Evolutionary conservation across 2,113 vertebrate species (phyloP).

Genomic region (Oncorhynchus tshawytscha): DNA sequence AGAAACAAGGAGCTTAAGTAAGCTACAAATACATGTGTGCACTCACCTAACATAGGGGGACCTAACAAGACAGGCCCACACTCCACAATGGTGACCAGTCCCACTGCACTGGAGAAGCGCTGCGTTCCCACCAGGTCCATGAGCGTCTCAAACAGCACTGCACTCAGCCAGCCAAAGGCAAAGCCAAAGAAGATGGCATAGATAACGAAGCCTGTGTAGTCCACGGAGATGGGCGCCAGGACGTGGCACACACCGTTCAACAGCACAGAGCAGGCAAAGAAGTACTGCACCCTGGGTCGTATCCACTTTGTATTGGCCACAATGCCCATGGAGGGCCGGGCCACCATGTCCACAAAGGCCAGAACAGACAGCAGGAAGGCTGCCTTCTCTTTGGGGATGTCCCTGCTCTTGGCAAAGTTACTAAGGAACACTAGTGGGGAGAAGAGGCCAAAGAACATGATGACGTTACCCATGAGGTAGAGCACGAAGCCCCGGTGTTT

Average conservation of each 20-base stretch:
- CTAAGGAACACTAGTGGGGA: constrained; percentile 93
- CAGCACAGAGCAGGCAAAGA: constrained; percentile 85
- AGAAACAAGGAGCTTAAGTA: no score
- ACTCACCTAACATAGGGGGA: constrained; percentile 89
- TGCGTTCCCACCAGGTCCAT: constrained; percentile 94
- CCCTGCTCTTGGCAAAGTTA: constrained; percentile 90
- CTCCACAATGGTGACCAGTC: constrained; percentile 94
- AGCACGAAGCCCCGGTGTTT: constrained; percentile 92
- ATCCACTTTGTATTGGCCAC: constrained; percentile 93
- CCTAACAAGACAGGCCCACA: constrained; percentile 92
- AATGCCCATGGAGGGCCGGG: constrained; percentile 92
- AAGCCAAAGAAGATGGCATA: constrained; percentile 93
- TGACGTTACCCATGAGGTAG: constrained; percentile 86
- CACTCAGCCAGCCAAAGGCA: constrained; percentile 95
- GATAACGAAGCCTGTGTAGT: constrained; percentile 84
- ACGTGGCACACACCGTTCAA: constrained; percentile 91
- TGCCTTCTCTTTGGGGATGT: constrained; percentile 85
- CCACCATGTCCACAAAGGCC: constrained; percentile 96
- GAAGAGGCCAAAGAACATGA: constrained; percentile 97
- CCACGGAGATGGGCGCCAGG: constrained; percentile 78
- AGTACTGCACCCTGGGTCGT: constrained; percentile 89
- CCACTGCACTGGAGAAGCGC: constrained; percentile 94
- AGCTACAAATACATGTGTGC: not conserved
- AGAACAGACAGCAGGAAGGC: constrained; percentile 93
- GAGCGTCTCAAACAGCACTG: constrained; percentile 91